phyloP scores from a whole-genome alignment of 2,888 invertebrate genomes.

The Endotricha flammealis region DNA sequence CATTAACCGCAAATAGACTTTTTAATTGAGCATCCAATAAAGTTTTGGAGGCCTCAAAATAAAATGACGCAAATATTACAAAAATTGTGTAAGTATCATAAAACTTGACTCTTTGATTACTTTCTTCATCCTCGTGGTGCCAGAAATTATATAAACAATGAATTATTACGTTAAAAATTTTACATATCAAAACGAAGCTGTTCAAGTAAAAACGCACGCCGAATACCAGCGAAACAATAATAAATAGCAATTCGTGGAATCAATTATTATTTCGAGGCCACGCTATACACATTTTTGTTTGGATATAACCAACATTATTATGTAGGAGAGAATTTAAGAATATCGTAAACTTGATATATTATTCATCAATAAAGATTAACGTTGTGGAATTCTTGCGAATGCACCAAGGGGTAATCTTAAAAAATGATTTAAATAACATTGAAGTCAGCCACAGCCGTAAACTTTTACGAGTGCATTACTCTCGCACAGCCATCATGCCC shows the following conservation, averaged over 20 bases:
- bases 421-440: constrained; percentile 64
- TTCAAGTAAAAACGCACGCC: no score
- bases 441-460: constrained; percentile 59
- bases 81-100: no score
- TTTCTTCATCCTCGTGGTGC: no score
- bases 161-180: neutral
- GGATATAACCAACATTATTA: no score
- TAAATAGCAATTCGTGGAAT: constrained; percentile 13
- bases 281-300: constrained; percentile 28
- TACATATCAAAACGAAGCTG: no score
- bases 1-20: neutral
- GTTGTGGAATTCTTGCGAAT: constrained; percentile 34
- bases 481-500: constrained; percentile 53
- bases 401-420: constrained; percentile 37
- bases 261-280: constrained; percentile 13
- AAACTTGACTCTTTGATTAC: no score
- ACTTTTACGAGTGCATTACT: constrained; percentile 75
- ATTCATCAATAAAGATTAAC: constrained; percentile 49
- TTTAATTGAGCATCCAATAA: constrained; percentile 11
- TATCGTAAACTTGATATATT: constrained; percentile 52
- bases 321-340: constrained; percentile 37
- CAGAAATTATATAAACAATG: no score
- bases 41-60: no score
- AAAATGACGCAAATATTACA: no score
- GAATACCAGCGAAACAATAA: neutral